Base-by-base conservation (phyloP, 2,113 vertebrate genomes). In the Anhinga rufa region DNA sequence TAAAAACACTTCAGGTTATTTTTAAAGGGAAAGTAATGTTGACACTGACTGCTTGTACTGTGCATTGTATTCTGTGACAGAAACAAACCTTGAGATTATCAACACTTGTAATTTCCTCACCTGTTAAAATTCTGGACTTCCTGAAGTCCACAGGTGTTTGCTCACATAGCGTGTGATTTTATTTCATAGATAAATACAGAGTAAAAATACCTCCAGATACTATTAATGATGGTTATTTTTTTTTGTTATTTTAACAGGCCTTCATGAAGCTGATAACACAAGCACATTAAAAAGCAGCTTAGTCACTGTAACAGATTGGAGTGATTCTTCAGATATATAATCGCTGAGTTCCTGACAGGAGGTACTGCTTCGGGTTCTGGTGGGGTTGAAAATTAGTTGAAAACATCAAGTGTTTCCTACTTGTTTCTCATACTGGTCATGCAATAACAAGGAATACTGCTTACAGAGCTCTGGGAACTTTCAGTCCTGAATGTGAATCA, bases 281-380 rank as follows among this genome's bases (percentile, higher is more conserved):
- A 99, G 98, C 95, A 98, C 98, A 1, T 93, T 98, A 93, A 99
- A 99, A 97, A 99, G 99, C 98, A 99, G 98, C 92, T 94, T 98
- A 87, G 98, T 98, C 77, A 98, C 98, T 15, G 97, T 99, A 92
- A 98, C 98, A 34, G 99, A 99, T 42, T 98, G 98, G 98, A 99
- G 98, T 21, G 99, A 99, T 94, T 98, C 98, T 21, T 98, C 99
- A 69, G 99, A 99, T n/a, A 74, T 96, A 1, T 97, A 96, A 97
- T 51, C 65, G 58, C 52, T 57, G 44, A 9, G 3, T 26, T 69
- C 52, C 55, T 42, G 49, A 24, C 10, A 17, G 52, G 51, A 80
- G 44, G 57, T 29, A 17, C 57, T 38, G 21, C 51, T 31, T 49
- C 32, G 3, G 46, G 17, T 68, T 79, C 93, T 86, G 36, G 10